phyloP scores from a whole-genome alignment of 2,797 vertebrate species.

The Nyctalus aviator region DNA sequence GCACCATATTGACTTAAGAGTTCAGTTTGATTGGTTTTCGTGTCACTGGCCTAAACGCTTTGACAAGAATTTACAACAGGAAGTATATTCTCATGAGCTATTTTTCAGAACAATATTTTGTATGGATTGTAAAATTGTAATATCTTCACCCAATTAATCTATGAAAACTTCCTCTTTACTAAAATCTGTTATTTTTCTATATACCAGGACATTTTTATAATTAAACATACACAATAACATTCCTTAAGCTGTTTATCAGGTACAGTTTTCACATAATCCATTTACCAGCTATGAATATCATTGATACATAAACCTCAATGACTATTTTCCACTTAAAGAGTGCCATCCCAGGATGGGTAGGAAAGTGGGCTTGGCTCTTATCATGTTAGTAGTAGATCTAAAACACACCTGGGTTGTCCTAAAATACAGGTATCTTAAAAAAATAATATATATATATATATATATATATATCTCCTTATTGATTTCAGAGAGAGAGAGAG shows the following conservation, averaged over 20 bases:
- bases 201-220: neutral
- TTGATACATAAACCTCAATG: neutral
- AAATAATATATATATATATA: too few species aligned
- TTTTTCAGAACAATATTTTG: neutral
- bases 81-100: neutral
- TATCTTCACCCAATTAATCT: neutral
- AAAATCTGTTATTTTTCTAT: neutral
- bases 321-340: neutral
- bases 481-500: too few species aligned
- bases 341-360: neutral
- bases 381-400: neutral
- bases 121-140: neutral
- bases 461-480: too few species aligned
- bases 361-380: neutral
- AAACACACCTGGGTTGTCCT: rapidly evolving
- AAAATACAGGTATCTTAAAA: too few species aligned
- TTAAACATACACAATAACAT: neutral
- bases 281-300: neutral
- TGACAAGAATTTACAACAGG: neutral
- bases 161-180: neutral
- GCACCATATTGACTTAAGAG: neutral
- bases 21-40: neutral
- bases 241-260: neutral
- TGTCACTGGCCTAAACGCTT: neutral
- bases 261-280: neutral